Percentiles rank a stretch among this genome's conserved stretches.
Evolutionary conservation across 1,140 invertebrate species (phyloP).

Genomic region (Hyphantria cunea): DNA sequence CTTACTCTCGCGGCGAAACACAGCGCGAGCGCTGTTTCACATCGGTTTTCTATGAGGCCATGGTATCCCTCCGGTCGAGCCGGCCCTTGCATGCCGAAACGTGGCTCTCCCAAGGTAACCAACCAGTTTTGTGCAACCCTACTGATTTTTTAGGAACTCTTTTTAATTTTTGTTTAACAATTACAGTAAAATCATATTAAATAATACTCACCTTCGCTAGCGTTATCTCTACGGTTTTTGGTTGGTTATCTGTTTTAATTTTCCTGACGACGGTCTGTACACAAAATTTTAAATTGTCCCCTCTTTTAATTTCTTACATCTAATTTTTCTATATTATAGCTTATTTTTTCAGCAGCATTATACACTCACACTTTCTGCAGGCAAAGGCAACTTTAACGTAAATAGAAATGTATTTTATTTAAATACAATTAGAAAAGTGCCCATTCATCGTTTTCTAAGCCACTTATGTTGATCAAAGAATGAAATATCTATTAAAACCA

Average conservation of each 20-base stretch:
- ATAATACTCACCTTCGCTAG: too few relatives aligned
- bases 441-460: slow-evolving; percentile 41
- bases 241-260: slow-evolving; percentile 36
- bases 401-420: slow-evolving; percentile 9
- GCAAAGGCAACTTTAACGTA: slow-evolving; percentile 51
- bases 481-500: neutral
- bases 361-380: slow-evolving; percentile 58
- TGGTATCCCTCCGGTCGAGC: too few relatives aligned
- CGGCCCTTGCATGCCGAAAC: too few relatives aligned
- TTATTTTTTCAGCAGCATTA: slow-evolving; percentile 42
- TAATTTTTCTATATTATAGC: slow-evolving; percentile 49
- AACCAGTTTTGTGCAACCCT: too few relatives aligned
- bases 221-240: slow-evolving; percentile 5
- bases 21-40: too few relatives aligned
- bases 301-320: slow-evolving; percentile 49
- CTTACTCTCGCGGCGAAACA: too few relatives aligned
- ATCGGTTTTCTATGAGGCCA: too few relatives aligned
- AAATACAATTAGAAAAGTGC: slow-evolving; percentile 31
- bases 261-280: slow-evolving; percentile 54
- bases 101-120: too few relatives aligned
- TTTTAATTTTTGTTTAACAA: too few relatives aligned
- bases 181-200: too few relatives aligned
- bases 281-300: slow-evolving; percentile 60
- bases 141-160: too few relatives aligned
- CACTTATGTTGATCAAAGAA: slow-evolving; percentile 42